Evolutionary conservation across 2,797 vertebrate genomes (phyloP).

Genomic region (Zenarchopterus dispar): DNA sequence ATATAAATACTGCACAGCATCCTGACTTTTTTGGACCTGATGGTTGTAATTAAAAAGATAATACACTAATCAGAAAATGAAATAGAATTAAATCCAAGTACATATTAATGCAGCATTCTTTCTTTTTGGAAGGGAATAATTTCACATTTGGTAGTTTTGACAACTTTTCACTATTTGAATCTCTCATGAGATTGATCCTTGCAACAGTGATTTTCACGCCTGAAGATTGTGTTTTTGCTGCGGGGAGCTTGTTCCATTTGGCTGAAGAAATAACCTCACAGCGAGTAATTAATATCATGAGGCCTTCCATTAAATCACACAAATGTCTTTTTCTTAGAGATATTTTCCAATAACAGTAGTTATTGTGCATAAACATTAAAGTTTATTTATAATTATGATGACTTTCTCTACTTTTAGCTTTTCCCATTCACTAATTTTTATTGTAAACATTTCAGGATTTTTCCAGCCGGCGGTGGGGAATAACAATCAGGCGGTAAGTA

Average conservation of each 20-base stretch:
- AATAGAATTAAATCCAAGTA: no score
- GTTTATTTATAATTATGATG: not conserved
- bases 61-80: no score
- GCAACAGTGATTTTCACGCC: not conserved
- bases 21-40: no score
- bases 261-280: conserved; percentile 37
- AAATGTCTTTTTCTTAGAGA: conserved; percentile 27
- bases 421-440: not conserved
- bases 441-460: conserved; percentile 30
- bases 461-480: conserved; percentile 49
- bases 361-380: not conserved
- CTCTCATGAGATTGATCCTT: no score
- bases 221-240: conserved; percentile 5
- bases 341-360: not conserved
- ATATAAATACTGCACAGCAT: no score
- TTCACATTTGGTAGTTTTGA: no score
- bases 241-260: conserved; percentile 21
- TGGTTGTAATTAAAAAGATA: no score
- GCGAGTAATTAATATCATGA: conserved; percentile 60
- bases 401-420: not conserved
- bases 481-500: conserved; percentile 74
- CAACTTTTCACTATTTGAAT: no score
- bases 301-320: conserved; percentile 31
- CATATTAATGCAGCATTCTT: no score
- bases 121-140: no score